Conservation (phyloP, 2,888 invertebrate species). For the Pseudanteris insignis region DNA sequence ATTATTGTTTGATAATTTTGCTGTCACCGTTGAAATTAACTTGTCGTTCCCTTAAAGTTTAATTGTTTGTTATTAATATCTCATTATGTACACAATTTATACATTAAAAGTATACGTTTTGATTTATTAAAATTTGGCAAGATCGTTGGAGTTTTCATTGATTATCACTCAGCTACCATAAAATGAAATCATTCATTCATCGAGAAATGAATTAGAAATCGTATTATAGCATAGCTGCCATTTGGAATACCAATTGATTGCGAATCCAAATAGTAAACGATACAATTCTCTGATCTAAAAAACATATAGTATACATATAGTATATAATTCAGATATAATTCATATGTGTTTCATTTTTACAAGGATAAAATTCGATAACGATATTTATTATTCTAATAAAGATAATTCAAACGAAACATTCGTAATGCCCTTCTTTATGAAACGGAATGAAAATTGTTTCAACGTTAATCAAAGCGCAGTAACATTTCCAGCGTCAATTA, state of each 20-base stretch:
- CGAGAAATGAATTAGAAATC: not conserved
- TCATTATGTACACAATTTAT: constrained; percentile 36
- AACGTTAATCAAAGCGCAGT: constrained; percentile 2
- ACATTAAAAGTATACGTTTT: constrained; percentile 21
- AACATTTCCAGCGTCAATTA: not conserved
- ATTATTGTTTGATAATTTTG: no score
- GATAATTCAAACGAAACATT: constrained; percentile 1
- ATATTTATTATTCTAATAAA: not conserved
- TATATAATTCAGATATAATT: no score
- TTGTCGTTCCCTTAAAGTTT: no score
- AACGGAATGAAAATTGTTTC: constrained; percentile 13
- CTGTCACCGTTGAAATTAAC: no score
- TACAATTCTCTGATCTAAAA: no score
- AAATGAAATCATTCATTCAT: no score
- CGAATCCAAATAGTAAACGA: no score
- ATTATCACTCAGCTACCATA: not conserved
- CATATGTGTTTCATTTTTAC: constrained; percentile 7
- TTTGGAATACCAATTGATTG: no score
- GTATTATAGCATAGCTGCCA: no score
- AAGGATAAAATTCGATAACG: no score
- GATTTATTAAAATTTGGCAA: constrained; percentile 5
- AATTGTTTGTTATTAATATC: constrained; percentile 25
- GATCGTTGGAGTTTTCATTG: constrained; percentile 7
- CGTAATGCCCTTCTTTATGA: constrained; percentile 21
- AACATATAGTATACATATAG: no score